phyloP scores from a whole-genome alignment of 2,113 vertebrate genomes.

The Osmerus eperlanus region DNA sequence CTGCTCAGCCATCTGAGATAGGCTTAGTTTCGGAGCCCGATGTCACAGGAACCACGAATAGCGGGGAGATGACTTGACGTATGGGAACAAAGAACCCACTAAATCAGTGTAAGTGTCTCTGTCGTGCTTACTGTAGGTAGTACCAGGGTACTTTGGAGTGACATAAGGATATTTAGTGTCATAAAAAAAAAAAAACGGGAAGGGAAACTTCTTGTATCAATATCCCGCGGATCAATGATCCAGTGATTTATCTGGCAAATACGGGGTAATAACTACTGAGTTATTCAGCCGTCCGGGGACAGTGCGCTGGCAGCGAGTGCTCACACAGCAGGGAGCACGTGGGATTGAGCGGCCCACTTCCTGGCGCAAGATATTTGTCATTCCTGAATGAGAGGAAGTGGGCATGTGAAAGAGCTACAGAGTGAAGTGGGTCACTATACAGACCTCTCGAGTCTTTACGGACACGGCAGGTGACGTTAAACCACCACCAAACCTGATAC shows the following conservation, averaged over 20 bases:
- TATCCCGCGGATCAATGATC: slow-evolving; percentile 9
- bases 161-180: slow-evolving; percentile 7
- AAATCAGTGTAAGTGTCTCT: slow-evolving; percentile 31
- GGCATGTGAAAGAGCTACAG: neutral
- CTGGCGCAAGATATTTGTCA: neutral
- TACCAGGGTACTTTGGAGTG: neutral
- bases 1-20: neutral
- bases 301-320: neutral
- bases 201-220: slow-evolving; percentile 15
- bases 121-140: slow-evolving; percentile 11
- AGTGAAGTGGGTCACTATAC: neutral
- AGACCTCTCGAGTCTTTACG: neutral
- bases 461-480: too few species aligned
- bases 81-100: slow-evolving; percentile 23
- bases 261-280: neutral
- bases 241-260: slow-evolving; percentile 5
- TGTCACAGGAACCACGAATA: neutral
- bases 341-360: neutral
- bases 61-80: slow-evolving; percentile 31
- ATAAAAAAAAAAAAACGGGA: neutral
- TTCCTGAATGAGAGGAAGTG: neutral
- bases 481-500: too few species aligned
- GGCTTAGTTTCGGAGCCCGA: slow-evolving; percentile 16
- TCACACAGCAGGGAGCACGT: neutral
- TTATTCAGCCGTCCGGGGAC: neutral